A percentile compares a stretch with the other conserved stretches of the same genome.
These are phyloP conservation scores for Noctua fimbriata DNA, from an alignment of 2,888 invertebrate species.

Conservation along the genomic window DNA sequence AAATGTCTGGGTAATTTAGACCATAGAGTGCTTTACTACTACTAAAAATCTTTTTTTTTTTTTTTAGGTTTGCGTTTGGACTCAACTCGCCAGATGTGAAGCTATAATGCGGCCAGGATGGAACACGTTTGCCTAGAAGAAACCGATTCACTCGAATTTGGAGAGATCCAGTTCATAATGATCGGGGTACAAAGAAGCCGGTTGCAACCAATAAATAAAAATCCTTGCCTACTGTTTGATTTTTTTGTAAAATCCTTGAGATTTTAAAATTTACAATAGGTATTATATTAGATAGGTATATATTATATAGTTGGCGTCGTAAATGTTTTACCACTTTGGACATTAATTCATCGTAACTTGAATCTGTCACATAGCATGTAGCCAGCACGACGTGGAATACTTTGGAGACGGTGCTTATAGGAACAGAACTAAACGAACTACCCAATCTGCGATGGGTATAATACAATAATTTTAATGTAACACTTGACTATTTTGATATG, in stretches of 20 bases:
- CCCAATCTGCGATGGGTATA: neutral
- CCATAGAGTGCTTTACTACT: neutral
- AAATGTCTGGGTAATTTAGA: conserved; percentile 8
- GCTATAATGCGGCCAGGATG: neutral
- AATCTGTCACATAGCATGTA: neutral
- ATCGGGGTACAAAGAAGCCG: neutral
- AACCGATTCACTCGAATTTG: neutral
- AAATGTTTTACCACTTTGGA: neutral
- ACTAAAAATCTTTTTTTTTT: neutral
- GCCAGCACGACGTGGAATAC: neutral
- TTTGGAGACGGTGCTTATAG: neutral
- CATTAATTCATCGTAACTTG: neutral
- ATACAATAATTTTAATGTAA: neutral
- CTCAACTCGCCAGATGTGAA: neutral
- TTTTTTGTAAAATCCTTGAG: neutral
- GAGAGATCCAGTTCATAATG: neutral
- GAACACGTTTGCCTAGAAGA: neutral
- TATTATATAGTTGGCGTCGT: neutral
- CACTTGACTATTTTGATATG: neutral
- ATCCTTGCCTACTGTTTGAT: neutral
- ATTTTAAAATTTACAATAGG: neutral
- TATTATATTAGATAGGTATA: no score
- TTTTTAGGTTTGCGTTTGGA: neutral
- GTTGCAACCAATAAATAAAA: neutral
- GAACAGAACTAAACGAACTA: neutral